phyloP scores from a whole-genome alignment of 2,797 vertebrate species.

The Enteromius unitaeniatus region DNA sequence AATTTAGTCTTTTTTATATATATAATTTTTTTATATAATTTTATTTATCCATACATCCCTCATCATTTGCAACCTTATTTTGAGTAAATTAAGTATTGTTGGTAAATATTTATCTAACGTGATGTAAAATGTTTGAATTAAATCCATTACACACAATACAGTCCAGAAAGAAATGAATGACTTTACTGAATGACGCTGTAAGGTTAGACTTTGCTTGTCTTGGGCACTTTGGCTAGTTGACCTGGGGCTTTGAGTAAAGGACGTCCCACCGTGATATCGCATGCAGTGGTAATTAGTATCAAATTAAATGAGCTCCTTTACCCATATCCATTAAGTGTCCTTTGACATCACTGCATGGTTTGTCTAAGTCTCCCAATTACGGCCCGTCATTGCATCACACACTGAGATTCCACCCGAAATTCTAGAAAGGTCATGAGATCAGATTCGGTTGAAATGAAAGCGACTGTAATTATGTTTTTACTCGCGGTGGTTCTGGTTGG shows the following conservation, averaged over 20 bases:
- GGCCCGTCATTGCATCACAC: conserved; percentile 39
- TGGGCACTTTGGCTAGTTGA: background rate
- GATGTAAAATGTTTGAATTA: conserved; percentile 10
- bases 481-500: conserved; percentile 50
- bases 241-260: background rate
- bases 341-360: conserved; percentile 41
- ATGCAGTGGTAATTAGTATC: conserved; percentile 30
- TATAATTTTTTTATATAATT: too few relatives aligned
- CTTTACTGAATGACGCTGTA: conserved; percentile 7
- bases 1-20: too few relatives aligned
- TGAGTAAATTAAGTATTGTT: background rate
- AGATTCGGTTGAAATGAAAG: conserved; percentile 66
- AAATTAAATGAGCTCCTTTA: conserved; percentile 32
- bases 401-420: conserved; percentile 55
- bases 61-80: background rate
- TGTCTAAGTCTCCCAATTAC: conserved; percentile 47
- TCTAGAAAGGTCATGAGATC: conserved; percentile 62
- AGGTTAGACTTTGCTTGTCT: conserved; percentile 28
- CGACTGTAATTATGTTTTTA: conserved; percentile 66
- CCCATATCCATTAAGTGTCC: conserved; percentile 41
- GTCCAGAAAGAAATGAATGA: conserved; percentile 10
- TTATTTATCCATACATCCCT: too few relatives aligned
- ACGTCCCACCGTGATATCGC: conserved; percentile 1
- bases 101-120: background rate
- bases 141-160: conserved; percentile 8